Conservation (phyloP, 2,888 invertebrate species). For the Drosophila rubida region DNA sequence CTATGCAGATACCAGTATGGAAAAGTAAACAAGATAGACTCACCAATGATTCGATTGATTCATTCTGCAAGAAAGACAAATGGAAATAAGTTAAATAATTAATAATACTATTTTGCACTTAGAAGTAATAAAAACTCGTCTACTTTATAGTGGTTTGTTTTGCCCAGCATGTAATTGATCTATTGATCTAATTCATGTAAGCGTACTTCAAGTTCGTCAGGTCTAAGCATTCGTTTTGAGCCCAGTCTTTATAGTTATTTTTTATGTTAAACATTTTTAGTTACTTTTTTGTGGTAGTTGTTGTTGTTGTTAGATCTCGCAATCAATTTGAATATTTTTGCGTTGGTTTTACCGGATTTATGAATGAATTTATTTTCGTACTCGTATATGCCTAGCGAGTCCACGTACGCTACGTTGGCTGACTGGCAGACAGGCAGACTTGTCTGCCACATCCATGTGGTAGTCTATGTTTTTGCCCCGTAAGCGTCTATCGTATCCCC, state of each 20-base stretch:
- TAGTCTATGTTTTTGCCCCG: background rate
- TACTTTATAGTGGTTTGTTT: no score
- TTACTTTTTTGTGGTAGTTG: slow-evolving; percentile 17
- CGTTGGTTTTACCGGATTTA: slow-evolving; percentile 81
- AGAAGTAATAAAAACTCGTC: no score
- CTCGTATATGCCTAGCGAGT: no score
- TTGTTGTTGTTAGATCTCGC: slow-evolving; percentile 53
- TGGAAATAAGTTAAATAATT: background rate
- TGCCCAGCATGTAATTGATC: no score
- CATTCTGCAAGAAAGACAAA: background rate
- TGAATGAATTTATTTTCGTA: slow-evolving; percentile 79
- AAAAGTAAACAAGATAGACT: background rate
- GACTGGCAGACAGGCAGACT: slow-evolving; percentile 61
- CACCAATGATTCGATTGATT: background rate
- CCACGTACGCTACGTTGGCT: slow-evolving; percentile 35
- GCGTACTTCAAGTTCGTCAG: slow-evolving; percentile 20
- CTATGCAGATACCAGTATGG: background rate
- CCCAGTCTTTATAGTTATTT: slow-evolving; percentile 33
- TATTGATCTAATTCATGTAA: background rate
- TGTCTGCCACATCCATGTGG: slow-evolving; percentile 58
- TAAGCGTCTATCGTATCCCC: slow-evolving; percentile 22
- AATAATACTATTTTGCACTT: no score
- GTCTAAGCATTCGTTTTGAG: slow-evolving; percentile 12
- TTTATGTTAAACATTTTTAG: slow-evolving; percentile 36
- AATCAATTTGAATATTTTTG: slow-evolving; percentile 78